phyloP scores from a whole-genome alignment of 2,888 invertebrate genomes.

The Gymnosoma rotundatum region DNA sequence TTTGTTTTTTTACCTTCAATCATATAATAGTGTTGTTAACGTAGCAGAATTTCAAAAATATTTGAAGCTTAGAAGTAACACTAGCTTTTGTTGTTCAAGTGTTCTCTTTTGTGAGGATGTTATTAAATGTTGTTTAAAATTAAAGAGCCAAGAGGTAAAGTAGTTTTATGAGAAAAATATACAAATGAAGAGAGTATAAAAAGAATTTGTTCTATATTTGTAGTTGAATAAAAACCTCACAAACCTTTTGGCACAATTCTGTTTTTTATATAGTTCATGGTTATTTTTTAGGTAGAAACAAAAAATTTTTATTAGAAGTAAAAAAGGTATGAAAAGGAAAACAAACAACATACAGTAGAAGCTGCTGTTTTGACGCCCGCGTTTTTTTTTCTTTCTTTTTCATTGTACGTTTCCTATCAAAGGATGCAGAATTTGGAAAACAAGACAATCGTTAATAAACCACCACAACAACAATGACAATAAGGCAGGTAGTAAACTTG shows the following conservation, averaged over 20 bases:
- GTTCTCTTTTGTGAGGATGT: too few relatives aligned
- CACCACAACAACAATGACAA: slow-evolving; percentile 22
- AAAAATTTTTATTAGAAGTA: slow-evolving; percentile 13
- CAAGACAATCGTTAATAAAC: slow-evolving; percentile 33
- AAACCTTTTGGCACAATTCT: slow-evolving; percentile 43
- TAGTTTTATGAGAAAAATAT: not conserved
- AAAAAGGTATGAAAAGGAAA: slow-evolving; percentile 11
- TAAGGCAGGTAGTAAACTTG: slow-evolving; percentile 58
- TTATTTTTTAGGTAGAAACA: not conserved
- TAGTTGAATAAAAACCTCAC: slow-evolving; percentile 10
- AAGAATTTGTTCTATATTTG: slow-evolving; percentile 66
- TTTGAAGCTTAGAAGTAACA: too few relatives aligned
- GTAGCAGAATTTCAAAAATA: too few relatives aligned
- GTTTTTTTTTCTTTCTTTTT: slow-evolving; percentile 28
- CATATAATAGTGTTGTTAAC: too few relatives aligned
- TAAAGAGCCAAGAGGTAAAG: not conserved
- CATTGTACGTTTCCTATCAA: slow-evolving; percentile 14
- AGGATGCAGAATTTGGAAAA: slow-evolving; percentile 51
- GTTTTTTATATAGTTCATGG: not conserved
- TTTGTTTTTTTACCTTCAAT: too few relatives aligned
- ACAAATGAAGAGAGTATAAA: slow-evolving; percentile 9
- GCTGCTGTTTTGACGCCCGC: slow-evolving; percentile 66
- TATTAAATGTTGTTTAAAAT: too few relatives aligned
- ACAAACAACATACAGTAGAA: slow-evolving; percentile 11
- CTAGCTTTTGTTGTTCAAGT: too few relatives aligned